phyloP scores from a whole-genome alignment of 2,888 invertebrate species.

The Drosophila sordidapex region DNA sequence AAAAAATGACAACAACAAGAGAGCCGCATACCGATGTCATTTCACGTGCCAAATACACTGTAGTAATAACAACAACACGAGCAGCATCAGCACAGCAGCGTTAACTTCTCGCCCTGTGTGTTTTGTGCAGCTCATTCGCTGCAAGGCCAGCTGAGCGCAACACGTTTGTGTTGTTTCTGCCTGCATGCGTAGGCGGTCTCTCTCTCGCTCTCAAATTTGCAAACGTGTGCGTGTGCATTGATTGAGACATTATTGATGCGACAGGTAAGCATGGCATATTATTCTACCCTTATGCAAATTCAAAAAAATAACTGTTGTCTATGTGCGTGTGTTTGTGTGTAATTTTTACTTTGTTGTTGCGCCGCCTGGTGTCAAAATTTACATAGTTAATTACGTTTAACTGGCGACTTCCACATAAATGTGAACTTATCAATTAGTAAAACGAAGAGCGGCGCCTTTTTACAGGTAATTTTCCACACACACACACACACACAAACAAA shows the following conservation, averaged over 20 bases:
- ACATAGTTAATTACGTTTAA: slow-evolving; percentile 66
- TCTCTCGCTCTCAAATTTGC: slow-evolving; percentile 15
- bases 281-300: slow-evolving; percentile 1
- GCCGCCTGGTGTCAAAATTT: slow-evolving; percentile 57
- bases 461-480: slow-evolving; percentile 66
- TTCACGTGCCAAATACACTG: slow-evolving; percentile 69
- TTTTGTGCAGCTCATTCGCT: slow-evolving; percentile 72
- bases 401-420: slow-evolving; percentile 37
- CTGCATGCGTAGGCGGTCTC: slow-evolving; percentile 57
- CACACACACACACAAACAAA: not conserved
- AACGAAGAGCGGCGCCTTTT: slow-evolving; percentile 60
- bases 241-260: slow-evolving; percentile 61
- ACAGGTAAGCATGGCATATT: slow-evolving; percentile 61
- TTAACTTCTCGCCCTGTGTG: slow-evolving; percentile 56
- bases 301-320: slow-evolving; percentile 14
- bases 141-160: slow-evolving; percentile 74
- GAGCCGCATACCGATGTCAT: slow-evolving; percentile 50
- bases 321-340: slow-evolving; percentile 19
- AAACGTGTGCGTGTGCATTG: slow-evolving; percentile 52
- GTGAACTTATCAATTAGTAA: slow-evolving; percentile 66
- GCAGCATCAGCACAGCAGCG: slow-evolving; percentile 17
- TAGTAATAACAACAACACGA: slow-evolving; percentile 35
- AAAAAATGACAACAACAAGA: slow-evolving; percentile 56
- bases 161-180: slow-evolving; percentile 69
- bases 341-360: slow-evolving; percentile 23